Evolutionary conservation across 1,140 invertebrate species (phyloP).

Genomic region (Drosophila tsacasi): DNA sequence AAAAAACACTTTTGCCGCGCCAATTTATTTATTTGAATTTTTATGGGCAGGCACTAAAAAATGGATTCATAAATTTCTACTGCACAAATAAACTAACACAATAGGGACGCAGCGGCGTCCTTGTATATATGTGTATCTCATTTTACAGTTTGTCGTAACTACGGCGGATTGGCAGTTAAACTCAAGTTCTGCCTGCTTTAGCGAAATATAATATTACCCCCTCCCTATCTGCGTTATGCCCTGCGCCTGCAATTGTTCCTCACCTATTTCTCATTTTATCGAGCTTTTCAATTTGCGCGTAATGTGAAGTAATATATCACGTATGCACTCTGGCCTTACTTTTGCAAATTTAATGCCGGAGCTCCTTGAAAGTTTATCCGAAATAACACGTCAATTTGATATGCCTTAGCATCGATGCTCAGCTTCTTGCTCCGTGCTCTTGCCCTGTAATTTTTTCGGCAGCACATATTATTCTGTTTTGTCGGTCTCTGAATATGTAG

Average conservation of each 20-base stretch:
- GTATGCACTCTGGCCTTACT: constrained; percentile 55
- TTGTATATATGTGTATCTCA: constrained; percentile 28
- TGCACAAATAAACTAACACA: constrained; percentile 50
- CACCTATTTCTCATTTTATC: constrained; percentile 28
- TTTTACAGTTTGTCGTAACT: constrained; percentile 50
- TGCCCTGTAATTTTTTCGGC: constrained; percentile 7
- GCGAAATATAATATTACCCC: constrained; percentile 32
- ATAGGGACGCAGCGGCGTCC: constrained; percentile 4
- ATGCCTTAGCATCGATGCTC: constrained; percentile 56
- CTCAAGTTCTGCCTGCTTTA: constrained; percentile 8
- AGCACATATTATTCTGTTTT: constrained; percentile 42
- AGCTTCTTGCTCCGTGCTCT: not conserved
- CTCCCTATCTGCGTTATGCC: not conserved
- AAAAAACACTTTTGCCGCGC: constrained; percentile 10
- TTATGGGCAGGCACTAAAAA: constrained; percentile 41
- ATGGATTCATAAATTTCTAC: constrained; percentile 45
- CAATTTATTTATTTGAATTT: constrained; percentile 48
- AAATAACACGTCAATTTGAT: constrained; percentile 72
- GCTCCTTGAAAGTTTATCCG: constrained; percentile 47
- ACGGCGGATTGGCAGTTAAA: constrained; percentile 24
- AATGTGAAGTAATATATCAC: constrained; percentile 74
- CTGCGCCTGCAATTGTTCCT: constrained; percentile 17
- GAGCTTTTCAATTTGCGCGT: constrained; percentile 70
- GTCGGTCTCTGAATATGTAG: not conserved
- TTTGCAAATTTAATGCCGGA: constrained; percentile 61